Evolutionary conservation across 2,888 invertebrate species (phyloP).

Genomic region (Drosophila setosimentum): DNA sequence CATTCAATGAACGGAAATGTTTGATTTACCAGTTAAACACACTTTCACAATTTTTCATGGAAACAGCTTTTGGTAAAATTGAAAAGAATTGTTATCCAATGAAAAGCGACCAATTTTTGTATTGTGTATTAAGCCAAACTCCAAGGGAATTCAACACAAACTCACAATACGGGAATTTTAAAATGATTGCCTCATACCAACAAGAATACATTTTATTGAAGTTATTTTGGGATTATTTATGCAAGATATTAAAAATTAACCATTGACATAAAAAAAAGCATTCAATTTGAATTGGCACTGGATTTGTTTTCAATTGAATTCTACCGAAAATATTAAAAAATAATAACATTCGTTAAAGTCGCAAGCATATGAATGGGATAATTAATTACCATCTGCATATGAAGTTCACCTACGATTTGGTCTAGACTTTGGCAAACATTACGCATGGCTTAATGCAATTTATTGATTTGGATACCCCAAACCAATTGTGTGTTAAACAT

Average conservation of each 20-base stretch:
- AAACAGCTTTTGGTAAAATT: background rate
- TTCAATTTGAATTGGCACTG: slow-evolving; percentile 23
- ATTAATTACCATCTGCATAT: slow-evolving; percentile 32
- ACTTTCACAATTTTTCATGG: background rate
- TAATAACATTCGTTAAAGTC: slow-evolving; percentile 1
- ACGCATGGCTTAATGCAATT: slow-evolving; percentile 4
- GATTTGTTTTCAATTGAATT: slow-evolving; percentile 16
- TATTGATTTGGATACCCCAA: background rate
- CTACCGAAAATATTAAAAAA: background rate
- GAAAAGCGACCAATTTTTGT: background rate
- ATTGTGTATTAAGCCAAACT: background rate
- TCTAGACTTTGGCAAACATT: slow-evolving; percentile 21
- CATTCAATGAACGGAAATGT: background rate
- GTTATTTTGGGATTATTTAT: slow-evolving; percentile 3
- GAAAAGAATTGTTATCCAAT: background rate
- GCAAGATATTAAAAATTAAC: slow-evolving; percentile 13
- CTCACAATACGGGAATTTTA: background rate
- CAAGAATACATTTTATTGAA: background rate
- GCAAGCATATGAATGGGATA: slow-evolving; percentile 32
- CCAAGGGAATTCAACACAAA: slow-evolving; percentile 4
- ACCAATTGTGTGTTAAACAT: background rate
- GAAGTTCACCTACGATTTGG: background rate
- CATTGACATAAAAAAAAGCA: slow-evolving; percentile 9
- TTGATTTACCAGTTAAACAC: slow-evolving; percentile 1
- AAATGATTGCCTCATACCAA: too few species aligned